Conservation (phyloP, 2,888 invertebrate genomes). For the Omphaloscelis lunosa region DNA sequence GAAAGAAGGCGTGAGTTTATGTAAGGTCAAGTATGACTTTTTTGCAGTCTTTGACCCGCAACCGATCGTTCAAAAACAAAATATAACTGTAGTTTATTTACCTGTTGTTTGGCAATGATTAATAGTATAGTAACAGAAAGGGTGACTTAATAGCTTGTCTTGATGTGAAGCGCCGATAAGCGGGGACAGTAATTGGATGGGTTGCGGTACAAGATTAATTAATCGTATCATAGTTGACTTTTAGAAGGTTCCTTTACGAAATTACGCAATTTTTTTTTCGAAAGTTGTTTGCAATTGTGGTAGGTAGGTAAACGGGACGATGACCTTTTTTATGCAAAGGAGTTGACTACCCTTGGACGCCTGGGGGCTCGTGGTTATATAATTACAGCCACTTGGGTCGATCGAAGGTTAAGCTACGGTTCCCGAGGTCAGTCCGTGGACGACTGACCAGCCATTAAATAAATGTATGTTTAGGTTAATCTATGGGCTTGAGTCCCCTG, state of each 20-base stretch:
- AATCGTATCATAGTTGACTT: conserved; percentile 23
- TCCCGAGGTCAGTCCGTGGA: too few relatives aligned
- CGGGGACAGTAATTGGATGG: conserved; percentile 58
- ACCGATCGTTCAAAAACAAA: too few relatives aligned
- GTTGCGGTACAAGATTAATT: conserved; percentile 42
- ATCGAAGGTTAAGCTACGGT: too few relatives aligned
- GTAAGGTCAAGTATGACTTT: too few relatives aligned
- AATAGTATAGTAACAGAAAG: conserved; percentile 44
- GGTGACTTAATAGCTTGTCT: conserved; percentile 53
- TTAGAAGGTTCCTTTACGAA: conserved; percentile 3
- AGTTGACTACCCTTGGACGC: too few relatives aligned
- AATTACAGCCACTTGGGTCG: too few relatives aligned
- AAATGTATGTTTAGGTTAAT: too few relatives aligned
- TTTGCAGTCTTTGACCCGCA: too few relatives aligned
- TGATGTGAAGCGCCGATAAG: conserved; percentile 51
- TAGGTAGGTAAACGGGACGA: background rate
- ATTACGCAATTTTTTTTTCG: background rate
- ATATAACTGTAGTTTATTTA: conserved; percentile 12
- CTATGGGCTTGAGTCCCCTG: too few relatives aligned
- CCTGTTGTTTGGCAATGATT: conserved; percentile 49
- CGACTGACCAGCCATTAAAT: too few relatives aligned
- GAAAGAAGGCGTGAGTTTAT: too few relatives aligned
- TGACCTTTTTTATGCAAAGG: background rate
- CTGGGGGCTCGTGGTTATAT: too few relatives aligned
- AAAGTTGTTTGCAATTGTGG: background rate